phyloP scores from a whole-genome alignment of 2,888 invertebrate species.

The Latrodectus elegans region DNA sequence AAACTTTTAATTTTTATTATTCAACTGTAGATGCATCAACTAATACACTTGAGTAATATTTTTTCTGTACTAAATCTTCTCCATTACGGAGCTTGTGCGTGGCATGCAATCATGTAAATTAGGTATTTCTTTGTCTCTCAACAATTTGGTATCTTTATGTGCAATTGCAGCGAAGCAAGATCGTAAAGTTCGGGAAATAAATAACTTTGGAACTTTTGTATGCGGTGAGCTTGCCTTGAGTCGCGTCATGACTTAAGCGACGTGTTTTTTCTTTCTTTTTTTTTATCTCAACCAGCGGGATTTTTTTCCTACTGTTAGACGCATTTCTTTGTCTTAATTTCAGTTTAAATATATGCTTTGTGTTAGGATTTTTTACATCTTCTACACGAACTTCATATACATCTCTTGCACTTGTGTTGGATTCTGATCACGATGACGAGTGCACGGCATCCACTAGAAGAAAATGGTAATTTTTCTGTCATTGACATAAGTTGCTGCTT shows the following conservation, averaged over 20 bases:
- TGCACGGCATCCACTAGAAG: constrained; percentile 6
- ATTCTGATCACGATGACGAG: constrained; percentile 20
- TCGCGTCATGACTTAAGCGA: constrained; percentile 46
- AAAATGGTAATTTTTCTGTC: constrained; percentile 50
- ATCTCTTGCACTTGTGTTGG: constrained; percentile 5
- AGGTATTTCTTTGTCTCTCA: constrained; percentile 65
- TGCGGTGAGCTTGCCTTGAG: constrained; percentile 48
- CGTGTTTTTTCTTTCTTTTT: constrained; percentile 32
- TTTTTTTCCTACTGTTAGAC: constrained; percentile 40
- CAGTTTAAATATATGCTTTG: constrained; percentile 52
- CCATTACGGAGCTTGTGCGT: constrained; percentile 38
- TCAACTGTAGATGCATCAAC: constrained; percentile 23
- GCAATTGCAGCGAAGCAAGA: constrained; percentile 42
- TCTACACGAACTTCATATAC: constrained; percentile 45
- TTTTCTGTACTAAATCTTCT: constrained; percentile 43
- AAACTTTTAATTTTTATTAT: constrained; percentile 31
- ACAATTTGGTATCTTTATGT: constrained; percentile 63
- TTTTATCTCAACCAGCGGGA: constrained; percentile 49
- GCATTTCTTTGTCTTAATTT: constrained; percentile 67
- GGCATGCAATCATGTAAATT: constrained; percentile 63
- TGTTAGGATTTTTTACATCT: constrained; percentile 53
- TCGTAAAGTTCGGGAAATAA: constrained; percentile 65
- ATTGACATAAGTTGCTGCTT: constrained; percentile 16
- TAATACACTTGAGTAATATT: constrained; percentile 39
- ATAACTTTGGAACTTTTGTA: constrained; percentile 64